Evolutionary conservation across 92 coral and sea anemone species (phyloP), one percentile per base, ranked within the genome.

Genomic region (Palythoa grandiflora): DNA sequence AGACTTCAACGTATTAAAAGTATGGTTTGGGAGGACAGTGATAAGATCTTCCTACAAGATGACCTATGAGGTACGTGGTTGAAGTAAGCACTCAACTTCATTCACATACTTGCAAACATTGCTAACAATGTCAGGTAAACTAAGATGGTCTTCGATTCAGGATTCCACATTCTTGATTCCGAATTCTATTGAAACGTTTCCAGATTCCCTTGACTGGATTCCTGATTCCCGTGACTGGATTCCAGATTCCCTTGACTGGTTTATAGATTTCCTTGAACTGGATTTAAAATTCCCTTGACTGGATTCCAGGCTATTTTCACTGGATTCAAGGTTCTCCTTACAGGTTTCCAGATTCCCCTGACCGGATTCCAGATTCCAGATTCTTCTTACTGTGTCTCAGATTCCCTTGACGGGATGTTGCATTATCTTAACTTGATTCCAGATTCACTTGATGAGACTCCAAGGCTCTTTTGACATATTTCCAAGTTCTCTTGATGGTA

Each of bases 21-120:
- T 93, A 3, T 96, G 98, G 98, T 96, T 73, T 75, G 98, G 98
- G 14, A 93, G 97, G 12, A 96, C 98, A 36, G 93, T 96, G 35
- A 96, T 96, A 47, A 91, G 93, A 0, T 96, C 98, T 2, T 93
- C 98, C 1, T 96, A 96, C 91, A 96, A 96, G 83, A 93, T 96
- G 38, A 91, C 95, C 36, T 96, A 96, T 50, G 98, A 96, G 98
- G 98, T 96, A 76, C 44, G 50, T 55, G n/a, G 15, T 55, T 11
- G 4, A 0, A 55, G 15, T 55, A 55, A 9, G 61, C 17, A 55
- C 61, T 55, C 17, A 55, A 55, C 17, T 55, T 55, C 15, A 55
- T 55, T 0, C 11, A 9, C 2, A 0, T 9, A 6, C 61, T 15
- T 15, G 17, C 61, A 55, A 55, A 15, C 9, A 9, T 55, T 55